Evolutionary conservation across 2,888 invertebrate genomes (phyloP).

Genomic region (Platycheirus albimanus): DNA sequence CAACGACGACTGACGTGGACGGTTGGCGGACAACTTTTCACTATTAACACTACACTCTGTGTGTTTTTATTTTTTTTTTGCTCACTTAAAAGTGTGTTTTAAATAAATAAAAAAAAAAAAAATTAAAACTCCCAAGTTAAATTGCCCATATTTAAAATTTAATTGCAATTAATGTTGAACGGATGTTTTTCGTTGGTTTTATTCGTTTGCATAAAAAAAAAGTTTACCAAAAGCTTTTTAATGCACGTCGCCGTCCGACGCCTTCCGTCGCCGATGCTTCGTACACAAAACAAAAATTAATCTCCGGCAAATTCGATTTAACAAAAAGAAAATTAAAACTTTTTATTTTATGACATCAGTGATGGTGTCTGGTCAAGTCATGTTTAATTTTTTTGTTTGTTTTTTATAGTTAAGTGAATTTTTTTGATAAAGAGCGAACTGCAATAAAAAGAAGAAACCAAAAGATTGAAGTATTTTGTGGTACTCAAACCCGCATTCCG

Average conservation of each 20-base stretch:
- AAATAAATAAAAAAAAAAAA: slow-evolving; percentile 14
- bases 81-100: slow-evolving; percentile 47
- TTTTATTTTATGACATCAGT: slow-evolving; percentile 6
- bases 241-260: slow-evolving; percentile 22
- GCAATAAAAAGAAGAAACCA: too few relatives aligned
- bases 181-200: slow-evolving; percentile 55
- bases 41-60: slow-evolving; percentile 43
- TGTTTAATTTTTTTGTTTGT: background rate
- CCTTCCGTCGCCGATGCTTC: background rate
- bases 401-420: background rate
- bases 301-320: slow-evolving; percentile 45
- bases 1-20: background rate
- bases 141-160: slow-evolving; percentile 65
- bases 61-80: slow-evolving; percentile 19
- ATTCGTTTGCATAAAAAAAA: slow-evolving; percentile 34
- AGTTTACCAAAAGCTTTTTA: slow-evolving; percentile 26
- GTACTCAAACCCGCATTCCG: too few relatives aligned
- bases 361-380: background rate
- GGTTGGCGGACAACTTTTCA: slow-evolving; percentile 35
- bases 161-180: slow-evolving; percentile 67
- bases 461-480: too few relatives aligned
- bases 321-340: slow-evolving; percentile 19
- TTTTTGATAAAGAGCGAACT: background rate
- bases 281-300: slow-evolving; percentile 24
- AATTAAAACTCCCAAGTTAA: slow-evolving; percentile 52